Evolutionary conservation across 2,113 vertebrate species (phyloP), one percentile per base, ranked within the genome.

Genomic region (Gnathonemus echidnorhynchus): DNA sequence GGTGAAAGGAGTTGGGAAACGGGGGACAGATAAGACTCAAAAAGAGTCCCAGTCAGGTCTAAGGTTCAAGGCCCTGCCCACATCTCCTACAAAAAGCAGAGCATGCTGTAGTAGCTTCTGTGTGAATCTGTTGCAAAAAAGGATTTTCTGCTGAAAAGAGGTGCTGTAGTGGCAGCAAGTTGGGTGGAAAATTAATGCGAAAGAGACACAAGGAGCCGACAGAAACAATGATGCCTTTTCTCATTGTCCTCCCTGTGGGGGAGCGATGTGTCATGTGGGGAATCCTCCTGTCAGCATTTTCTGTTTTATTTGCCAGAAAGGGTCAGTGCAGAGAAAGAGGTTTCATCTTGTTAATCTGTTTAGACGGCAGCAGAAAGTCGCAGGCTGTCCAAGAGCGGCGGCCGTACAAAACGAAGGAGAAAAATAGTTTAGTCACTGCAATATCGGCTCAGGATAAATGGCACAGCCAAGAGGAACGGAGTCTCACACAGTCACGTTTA

Each of bases 221-320:
- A 77, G 39, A 77, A 39, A 77, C 70, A 77, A 39, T 77, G 70
- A n/a, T 3, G 62, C 62, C 31, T 27, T n/a, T 66, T 66, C 62
- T 31, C 62, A 27, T 10, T 10, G 24, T n/a, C n/a, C 62, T 66
- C 70, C 31, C 31, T 77, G 70, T 77, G 70, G 70, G 70, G 70
- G 70, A 77, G 27, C 27, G 13, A 77, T 77, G 70, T 88, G 87
- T 88, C 87, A 88, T 58, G 39, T 1, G 56, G 86, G 86, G 86
- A 87, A 87, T 87, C 58, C 88, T 88, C 53, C 58, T 19, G 27
- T 46, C 88, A 70, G 56, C 39, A 88, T 42, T 39, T 88, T 35
- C 21, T 62, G 39, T 45, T 58, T 10, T 66, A 11, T 62, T n/a
- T 24, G 35, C 39, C 87, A 48, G 56, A 24, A 62, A n/a, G 15